These are phyloP conservation scores for Polypedilum vanderplanki DNA, from an alignment of 1,140 invertebrate genomes.

Conservation along the genomic window DNA sequence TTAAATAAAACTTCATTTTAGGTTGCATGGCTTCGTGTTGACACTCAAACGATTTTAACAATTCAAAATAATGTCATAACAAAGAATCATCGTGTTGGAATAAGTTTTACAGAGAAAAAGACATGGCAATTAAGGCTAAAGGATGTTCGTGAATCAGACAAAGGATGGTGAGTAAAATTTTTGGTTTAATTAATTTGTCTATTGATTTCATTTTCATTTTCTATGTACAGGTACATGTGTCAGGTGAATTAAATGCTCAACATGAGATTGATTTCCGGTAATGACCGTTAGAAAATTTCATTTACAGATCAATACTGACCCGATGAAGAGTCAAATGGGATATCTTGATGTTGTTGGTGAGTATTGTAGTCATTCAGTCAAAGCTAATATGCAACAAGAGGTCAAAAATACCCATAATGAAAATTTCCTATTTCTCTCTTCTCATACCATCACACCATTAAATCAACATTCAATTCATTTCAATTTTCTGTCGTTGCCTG, in stretches of 20 bases:
- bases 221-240: conserved; percentile 15
- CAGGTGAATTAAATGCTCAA: background rate
- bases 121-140: conserved; percentile 75
- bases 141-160: conserved; percentile 63
- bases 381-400: background rate
- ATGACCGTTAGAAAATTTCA: background rate
- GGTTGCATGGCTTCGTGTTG: conserved; percentile 82
- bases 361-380: background rate
- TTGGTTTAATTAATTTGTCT: background rate
- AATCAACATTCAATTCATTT: background rate
- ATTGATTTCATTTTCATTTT: background rate
- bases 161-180: conserved; percentile 67
- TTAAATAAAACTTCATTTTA: conserved; percentile 42
- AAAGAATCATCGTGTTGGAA: conserved; percentile 70
- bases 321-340: conserved; percentile 78
- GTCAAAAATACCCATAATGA: background rate
- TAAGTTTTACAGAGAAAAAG: conserved; percentile 71
- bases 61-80: conserved; percentile 79
- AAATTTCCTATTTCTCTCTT: background rate
- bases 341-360: conserved; percentile 76
- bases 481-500: conserved; percentile 25
- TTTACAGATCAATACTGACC: conserved; percentile 76
- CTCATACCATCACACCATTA: background rate
- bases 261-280: background rate
- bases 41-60: conserved; percentile 86